Evolutionary conservation across 2,888 invertebrate species (phyloP), one percentile per base, ranked within the genome.

Genomic region (Pterostichus madidus): DNA sequence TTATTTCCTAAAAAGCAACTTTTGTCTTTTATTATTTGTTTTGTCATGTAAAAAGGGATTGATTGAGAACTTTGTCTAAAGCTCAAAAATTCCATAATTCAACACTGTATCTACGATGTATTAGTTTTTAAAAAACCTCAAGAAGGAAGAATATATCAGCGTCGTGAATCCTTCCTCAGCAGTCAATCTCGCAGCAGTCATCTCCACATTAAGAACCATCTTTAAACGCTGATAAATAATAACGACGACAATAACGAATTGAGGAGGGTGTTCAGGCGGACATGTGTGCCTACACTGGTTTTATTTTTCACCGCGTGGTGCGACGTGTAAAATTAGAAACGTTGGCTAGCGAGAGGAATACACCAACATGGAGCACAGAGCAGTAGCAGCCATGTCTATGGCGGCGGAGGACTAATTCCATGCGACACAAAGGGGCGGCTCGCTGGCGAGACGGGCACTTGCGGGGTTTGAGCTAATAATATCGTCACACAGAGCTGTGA

Each of bases 381-480:
- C 17, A 39, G 56, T 13, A 24, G 24, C 8, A 56, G 56, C 17
- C 5, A 56, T 49, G 49, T 49, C 49, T 49, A 2, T 31, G 59
- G 59, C 13, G 59, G 10, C 59, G 71, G 71, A 24, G 44, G 35
- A 78, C 61, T 78, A 78, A 78, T 78, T 78, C 59, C 44, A 46
- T 61, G 52, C 52, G 80, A 80, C 73, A 68, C 79, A 71, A 56
- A 80, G 80, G 80, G 80, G 76, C 75, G 75, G 56, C 77, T 53
- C 8, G 39, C 8, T 24, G 15, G n/a, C 77, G 32, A 53, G 71
- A 56, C 71, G 61, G 59, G 75, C 81, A 81, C 81, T 81, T 75
- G 81, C 81, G 81, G 75, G 75, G 75, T 75, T 81, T 81, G 39
- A 75, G 75, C 81, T 81, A 81, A 81, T 81, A 81, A 81, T 81